A percentile compares a stretch with the other conserved stretches of the same genome.
phyloP scores from a whole-genome alignment of 2,888 invertebrate genomes.

The Gordius sp. region DNA sequence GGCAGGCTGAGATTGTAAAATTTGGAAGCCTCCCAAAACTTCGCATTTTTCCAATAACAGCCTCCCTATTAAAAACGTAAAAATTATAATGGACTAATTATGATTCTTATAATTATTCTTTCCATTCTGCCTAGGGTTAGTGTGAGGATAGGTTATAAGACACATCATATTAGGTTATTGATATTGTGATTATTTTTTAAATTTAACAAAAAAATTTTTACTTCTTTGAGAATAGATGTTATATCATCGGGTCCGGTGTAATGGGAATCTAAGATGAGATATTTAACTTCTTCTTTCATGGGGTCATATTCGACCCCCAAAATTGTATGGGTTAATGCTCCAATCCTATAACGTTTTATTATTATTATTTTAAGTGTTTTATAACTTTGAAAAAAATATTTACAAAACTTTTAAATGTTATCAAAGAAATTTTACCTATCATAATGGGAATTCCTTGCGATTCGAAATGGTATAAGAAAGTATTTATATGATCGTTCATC shows the following conservation, averaged over 20 bases:
- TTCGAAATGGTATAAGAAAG: slow-evolving; percentile 63
- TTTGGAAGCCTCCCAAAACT: slow-evolving; percentile 77
- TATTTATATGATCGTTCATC: slow-evolving; percentile 46
- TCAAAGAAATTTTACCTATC: no score
- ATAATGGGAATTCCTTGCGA: slow-evolving; percentile 80
- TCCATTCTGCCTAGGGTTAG: no score
- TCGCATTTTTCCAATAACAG: slow-evolving; percentile 80
- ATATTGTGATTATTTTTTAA: no score
- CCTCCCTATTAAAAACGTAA: slow-evolving; percentile 45
- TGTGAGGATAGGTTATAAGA: no score
- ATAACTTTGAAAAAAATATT: no score
- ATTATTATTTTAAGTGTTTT: no score
- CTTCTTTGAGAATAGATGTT: slow-evolving; percentile 32
- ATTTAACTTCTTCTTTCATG: slow-evolving; percentile 49
- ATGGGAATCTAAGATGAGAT: slow-evolving; percentile 90
- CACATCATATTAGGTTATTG: no score
- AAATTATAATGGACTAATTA: no score
- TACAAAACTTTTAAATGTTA: no score
- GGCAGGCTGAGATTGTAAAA: slow-evolving; percentile 93
- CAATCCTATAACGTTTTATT: no score
- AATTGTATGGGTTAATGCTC: slow-evolving; percentile 85
- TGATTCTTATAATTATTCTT: no score
- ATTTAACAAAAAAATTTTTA: no score
- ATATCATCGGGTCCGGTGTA: slow-evolving; percentile 68
- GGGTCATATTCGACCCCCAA: slow-evolving; percentile 67